A percentile compares a stretch with the other conserved stretches of the same genome.
Evolutionary conservation across 1,140 invertebrate species (phyloP).

Genomic region (Platyura marginata): DNA sequence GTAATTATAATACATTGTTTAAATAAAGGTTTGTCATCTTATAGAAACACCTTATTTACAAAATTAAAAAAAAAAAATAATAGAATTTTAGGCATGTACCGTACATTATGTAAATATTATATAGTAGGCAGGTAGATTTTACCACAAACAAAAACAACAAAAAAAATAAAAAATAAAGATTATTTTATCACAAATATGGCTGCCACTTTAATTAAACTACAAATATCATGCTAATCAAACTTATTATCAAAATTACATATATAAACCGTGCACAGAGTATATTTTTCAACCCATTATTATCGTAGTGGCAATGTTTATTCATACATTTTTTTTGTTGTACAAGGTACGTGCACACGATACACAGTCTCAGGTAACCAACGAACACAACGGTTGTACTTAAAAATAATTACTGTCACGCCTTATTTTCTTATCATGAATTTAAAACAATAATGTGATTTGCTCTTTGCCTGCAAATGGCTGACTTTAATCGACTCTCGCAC

Average conservation of each 20-base stretch:
- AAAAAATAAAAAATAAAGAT: no score
- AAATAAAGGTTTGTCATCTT: no score
- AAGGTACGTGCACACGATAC: not conserved
- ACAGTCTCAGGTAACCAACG: not conserved
- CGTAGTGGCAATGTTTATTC: not conserved
- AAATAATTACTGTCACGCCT: not conserved
- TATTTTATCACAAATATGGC: no score
- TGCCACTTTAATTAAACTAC: not conserved
- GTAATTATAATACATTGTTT: no score
- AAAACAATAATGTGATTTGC: not conserved
- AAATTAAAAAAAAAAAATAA: no score
- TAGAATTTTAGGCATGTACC: no score
- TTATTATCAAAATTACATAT: not conserved
- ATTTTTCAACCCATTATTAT: not conserved
- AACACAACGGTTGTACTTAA: not conserved
- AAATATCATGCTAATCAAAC: not conserved
- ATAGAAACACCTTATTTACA: no score
- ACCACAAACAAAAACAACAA: no score
- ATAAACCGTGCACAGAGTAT: not conserved
- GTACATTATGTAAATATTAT: no score
- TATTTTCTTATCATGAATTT: not conserved
- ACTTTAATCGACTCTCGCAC: not conserved
- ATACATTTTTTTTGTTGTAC: not conserved
- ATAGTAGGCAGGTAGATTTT: no score
- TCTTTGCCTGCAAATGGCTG: not conserved